phyloP scores from a whole-genome alignment of 2,113 vertebrate species.

The Trinectes maculatus region DNA sequence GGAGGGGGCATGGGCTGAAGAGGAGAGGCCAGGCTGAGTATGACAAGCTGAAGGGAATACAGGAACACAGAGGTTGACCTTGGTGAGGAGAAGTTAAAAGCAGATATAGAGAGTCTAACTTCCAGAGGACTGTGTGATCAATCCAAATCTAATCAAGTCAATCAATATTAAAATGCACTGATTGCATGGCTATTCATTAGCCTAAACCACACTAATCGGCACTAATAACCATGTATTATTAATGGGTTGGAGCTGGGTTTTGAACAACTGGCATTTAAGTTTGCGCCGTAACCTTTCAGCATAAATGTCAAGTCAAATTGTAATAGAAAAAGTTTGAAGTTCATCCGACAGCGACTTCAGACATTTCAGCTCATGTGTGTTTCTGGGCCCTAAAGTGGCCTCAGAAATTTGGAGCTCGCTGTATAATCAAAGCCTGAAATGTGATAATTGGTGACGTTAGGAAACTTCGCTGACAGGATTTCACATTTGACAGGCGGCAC shows the following conservation, averaged over 20 bases:
- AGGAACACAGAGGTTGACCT: conserved; percentile 59
- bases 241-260: conserved; percentile 56
- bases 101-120: conserved; percentile 4
- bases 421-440: conserved; percentile 33
- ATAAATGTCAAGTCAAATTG: conserved; percentile 68
- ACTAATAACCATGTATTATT: conserved; percentile 70
- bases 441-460: conserved; percentile 21
- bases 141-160: conserved; percentile 64
- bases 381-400: background rate
- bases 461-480: conserved; percentile 33
- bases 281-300: conserved; percentile 68
- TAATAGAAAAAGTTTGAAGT: conserved; percentile 57
- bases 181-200: conserved; percentile 58
- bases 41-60: conserved; percentile 55
- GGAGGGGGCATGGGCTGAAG: conserved; percentile 35
- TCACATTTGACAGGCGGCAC: conserved; percentile 31
- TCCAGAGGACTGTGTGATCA: conserved; percentile 33
- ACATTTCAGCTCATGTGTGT: conserved; percentile 42
- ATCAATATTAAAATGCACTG: conserved; percentile 55
- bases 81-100: conserved; percentile 34
- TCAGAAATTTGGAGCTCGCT: background rate
- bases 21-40: conserved; percentile 51
- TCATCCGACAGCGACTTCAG: conserved; percentile 57
- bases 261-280: conserved; percentile 70
- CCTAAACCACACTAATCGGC: conserved; percentile 45